phyloP scores from a whole-genome alignment of 2,888 invertebrate species.

The Actias luna region DNA sequence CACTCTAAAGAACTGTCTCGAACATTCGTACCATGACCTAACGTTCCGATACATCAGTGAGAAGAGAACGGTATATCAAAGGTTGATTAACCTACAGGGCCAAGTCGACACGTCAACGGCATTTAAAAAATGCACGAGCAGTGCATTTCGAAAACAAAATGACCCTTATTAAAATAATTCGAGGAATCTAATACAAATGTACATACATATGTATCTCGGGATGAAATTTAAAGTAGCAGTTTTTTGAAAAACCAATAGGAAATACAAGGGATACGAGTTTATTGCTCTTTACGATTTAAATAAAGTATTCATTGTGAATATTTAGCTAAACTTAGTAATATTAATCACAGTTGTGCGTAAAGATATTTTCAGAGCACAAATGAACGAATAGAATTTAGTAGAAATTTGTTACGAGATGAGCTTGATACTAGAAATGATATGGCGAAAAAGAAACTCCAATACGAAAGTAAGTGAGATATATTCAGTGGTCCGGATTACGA shows the following conservation, averaged over 20 bases:
- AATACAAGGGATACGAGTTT: constrained; percentile 1
- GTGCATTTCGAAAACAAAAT: constrained; percentile 39
- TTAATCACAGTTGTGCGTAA: no score
- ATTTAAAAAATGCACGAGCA: constrained; percentile 32
- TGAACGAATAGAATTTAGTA: no score
- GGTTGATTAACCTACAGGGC: constrained; percentile 41
- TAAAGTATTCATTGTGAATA: no score
- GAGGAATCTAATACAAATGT: constrained; percentile 50
- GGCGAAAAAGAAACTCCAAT: no score
- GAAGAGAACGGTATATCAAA: constrained; percentile 6
- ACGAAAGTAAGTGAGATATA: no score
- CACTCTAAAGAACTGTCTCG: not conserved
- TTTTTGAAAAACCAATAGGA: not conserved
- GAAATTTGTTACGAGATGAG: no score
- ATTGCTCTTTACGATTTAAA: not conserved
- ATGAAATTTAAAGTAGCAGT: constrained; percentile 30
- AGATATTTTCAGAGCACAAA: no score
- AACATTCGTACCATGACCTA: constrained; percentile 9
- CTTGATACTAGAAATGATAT: no score
- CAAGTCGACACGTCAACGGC: constrained; percentile 42
- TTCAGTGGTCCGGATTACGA: no score
- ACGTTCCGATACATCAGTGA: constrained; percentile 7
- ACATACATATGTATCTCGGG: constrained; percentile 46
- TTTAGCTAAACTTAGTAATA: no score
- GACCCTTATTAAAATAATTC: constrained; percentile 37